These are phyloP conservation scores for Erpornis zantholeuca DNA, from an alignment of 2,113 vertebrate species.

Conservation along the genomic window DNA sequence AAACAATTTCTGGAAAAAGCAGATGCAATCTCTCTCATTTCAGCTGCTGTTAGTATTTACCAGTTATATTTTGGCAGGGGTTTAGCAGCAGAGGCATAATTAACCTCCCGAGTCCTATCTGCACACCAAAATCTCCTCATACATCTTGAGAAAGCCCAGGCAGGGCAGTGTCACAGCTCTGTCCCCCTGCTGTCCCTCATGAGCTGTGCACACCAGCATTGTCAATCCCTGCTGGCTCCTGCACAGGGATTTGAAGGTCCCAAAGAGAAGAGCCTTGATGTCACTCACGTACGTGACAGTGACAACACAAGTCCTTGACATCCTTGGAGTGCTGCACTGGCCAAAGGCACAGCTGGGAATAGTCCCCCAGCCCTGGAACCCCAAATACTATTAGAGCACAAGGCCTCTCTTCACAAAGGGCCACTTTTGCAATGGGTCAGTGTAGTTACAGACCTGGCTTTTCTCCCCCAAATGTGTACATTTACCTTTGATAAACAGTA, in stretches of 20 bases:
- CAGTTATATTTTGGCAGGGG: neutral
- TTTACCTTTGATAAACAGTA: neutral
- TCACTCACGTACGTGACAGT: neutral
- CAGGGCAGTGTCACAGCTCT: neutral
- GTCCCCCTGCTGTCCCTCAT: neutral
- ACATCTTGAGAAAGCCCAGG: neutral
- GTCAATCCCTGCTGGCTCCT: conserved; percentile 9
- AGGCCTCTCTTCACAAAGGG: neutral
- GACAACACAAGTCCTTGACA: neutral
- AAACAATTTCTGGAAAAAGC: neutral
- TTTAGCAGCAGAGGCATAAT: neutral
- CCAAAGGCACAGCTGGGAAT: neutral
- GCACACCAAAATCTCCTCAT: neutral
- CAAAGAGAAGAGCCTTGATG: neutral
- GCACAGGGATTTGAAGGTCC: neutral
- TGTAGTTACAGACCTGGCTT: neutral
- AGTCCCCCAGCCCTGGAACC: neutral
- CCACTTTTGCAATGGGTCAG: neutral
- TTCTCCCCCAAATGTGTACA: neutral
- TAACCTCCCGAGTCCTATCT: neutral
- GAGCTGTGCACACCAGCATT: neutral
- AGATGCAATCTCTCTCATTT: neutral
- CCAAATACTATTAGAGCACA: neutral
- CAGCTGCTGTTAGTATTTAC: neutral
- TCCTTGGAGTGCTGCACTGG: neutral